Conservation (phyloP, 2,113 vertebrate genomes). For the Macheiramphus alcinus region DNA sequence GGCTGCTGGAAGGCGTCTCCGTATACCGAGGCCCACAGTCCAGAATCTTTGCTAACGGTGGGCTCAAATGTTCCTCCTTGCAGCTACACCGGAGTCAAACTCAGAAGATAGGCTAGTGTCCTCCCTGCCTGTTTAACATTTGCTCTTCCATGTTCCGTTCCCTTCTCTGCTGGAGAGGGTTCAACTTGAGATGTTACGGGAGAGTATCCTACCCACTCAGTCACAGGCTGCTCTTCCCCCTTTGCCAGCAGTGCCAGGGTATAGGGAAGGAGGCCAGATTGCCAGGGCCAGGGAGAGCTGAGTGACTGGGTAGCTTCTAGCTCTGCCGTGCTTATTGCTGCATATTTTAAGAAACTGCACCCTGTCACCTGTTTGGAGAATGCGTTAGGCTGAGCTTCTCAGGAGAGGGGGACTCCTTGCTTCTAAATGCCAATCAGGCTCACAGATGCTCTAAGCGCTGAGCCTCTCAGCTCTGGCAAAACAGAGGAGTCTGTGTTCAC, state of each 20-base stretch:
- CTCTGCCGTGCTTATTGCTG: neutral
- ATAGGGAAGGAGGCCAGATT: neutral
- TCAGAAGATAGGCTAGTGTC: neutral
- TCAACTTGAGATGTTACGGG: neutral
- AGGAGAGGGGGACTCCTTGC: neutral
- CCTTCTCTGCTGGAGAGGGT: neutral
- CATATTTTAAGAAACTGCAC: neutral
- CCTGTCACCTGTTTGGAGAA: neutral
- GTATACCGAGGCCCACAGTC: neutral
- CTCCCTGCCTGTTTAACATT: neutral
- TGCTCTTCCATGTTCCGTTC: rapidly evolving
- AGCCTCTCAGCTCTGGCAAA: neutral
- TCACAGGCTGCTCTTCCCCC: neutral
- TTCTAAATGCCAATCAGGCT: neutral
- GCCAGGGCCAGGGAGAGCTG: neutral
- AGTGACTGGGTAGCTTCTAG: neutral
- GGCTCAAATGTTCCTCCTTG: neutral
- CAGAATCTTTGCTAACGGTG: neutral
- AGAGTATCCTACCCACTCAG: too few relatives aligned
- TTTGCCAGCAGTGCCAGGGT: neutral
- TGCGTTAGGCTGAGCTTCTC: neutral
- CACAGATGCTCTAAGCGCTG: neutral
- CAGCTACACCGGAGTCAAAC: neutral
- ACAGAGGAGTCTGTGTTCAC: neutral
- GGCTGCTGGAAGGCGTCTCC: neutral